phyloP scores from a whole-genome alignment of 2,113 vertebrate species.

The Amphiprion ocellaris region DNA sequence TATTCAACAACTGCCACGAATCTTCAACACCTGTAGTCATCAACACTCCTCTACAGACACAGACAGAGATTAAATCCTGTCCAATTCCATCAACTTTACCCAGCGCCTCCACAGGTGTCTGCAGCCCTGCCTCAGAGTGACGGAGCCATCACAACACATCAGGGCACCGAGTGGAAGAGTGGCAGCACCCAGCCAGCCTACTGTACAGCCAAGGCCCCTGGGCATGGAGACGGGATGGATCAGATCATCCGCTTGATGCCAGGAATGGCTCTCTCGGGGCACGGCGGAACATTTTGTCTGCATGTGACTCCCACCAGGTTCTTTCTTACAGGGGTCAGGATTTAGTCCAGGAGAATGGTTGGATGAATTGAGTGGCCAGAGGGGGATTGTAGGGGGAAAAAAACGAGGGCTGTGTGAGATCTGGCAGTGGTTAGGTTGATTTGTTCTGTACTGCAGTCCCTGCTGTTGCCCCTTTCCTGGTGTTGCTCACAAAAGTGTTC shows the following conservation, averaged over 20 bases:
- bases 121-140: constrained; percentile 65
- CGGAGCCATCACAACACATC: constrained; percentile 78
- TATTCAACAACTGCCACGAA: not conserved
- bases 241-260: constrained; percentile 59
- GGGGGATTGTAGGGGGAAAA: constrained; percentile 28
- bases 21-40: constrained; percentile 27
- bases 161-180: constrained; percentile 64
- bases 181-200: constrained; percentile 69
- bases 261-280: constrained; percentile 50
- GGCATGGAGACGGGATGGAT: constrained; percentile 44
- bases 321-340: constrained; percentile 53
- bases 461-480: constrained; percentile 77
- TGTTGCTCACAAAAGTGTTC: constrained; percentile 77
- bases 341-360: constrained; percentile 34
- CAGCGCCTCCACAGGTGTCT: constrained; percentile 79
- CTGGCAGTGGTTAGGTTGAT: constrained; percentile 57
- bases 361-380: constrained; percentile 40
- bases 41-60: constrained; percentile 3
- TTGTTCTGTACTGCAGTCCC: constrained; percentile 57
- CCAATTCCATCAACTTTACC: constrained; percentile 61
- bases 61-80: constrained; percentile 61
- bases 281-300: constrained; percentile 57
- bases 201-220: constrained; percentile 41
- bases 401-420: constrained; percentile 49
- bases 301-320: constrained; percentile 49